Evolutionary conservation across 2,888 invertebrate genomes (phyloP).

Genomic region (Orthonychiurus folsomi): DNA sequence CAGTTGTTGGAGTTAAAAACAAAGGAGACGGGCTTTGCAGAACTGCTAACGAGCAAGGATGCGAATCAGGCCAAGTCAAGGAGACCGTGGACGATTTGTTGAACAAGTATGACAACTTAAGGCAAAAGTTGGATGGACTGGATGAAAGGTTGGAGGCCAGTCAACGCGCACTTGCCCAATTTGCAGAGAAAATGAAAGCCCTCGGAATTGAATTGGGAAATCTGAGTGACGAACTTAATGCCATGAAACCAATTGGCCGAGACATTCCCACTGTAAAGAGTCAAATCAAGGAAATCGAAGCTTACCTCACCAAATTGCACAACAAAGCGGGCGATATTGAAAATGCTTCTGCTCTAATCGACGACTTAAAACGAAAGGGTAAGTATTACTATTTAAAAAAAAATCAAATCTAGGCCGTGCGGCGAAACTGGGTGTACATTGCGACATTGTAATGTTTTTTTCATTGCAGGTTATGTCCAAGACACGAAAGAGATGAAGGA

Average conservation of each 20-base stretch:
- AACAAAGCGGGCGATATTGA: conserved; percentile 46
- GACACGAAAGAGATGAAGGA: conserved; percentile 67
- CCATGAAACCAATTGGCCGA: conserved; percentile 75
- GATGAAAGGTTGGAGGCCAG: conserved; percentile 73
- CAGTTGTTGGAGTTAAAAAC: conserved; percentile 56
- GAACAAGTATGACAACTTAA: conserved; percentile 66
- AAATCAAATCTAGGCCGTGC: too few species aligned
- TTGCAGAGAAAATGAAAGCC: conserved; percentile 75
- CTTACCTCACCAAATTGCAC: conserved; percentile 44
- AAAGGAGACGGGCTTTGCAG: conserved; percentile 67
- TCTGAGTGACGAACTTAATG: conserved; percentile 73
- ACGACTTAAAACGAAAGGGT: conserved; percentile 66
- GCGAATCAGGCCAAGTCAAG: conserved; percentile 64
- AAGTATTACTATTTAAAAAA: background rate
- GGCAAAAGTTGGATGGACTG: conserved; percentile 66
- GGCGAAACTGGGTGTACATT: too few species aligned
- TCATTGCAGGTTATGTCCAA: conserved; percentile 56
- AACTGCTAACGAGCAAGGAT: conserved; percentile 64
- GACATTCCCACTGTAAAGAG: conserved; percentile 73
- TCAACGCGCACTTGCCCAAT: conserved; percentile 74
- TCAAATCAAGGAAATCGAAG: conserved; percentile 69
- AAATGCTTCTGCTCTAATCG: conserved; percentile 62
- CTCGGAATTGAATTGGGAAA: conserved; percentile 66
- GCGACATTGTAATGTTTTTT: background rate
- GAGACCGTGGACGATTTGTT: conserved; percentile 68